Conservation (phyloP, 2,113 vertebrate genomes). For the Arvicanthis niloticus region DNA sequence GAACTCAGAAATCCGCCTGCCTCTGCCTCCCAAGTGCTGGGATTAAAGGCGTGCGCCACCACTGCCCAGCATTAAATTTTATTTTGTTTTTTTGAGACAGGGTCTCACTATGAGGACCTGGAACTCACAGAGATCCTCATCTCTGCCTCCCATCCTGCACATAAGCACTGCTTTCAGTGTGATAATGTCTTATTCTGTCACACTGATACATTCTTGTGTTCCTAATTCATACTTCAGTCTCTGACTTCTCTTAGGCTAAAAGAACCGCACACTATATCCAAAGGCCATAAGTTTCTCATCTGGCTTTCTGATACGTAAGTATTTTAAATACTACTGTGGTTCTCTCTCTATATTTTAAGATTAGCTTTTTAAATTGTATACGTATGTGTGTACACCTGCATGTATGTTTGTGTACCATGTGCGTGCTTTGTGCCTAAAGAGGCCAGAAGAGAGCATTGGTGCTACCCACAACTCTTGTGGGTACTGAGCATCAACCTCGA, state of each 20-base stretch:
- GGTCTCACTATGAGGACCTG: background rate
- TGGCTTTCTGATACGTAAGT: slow-evolving; percentile 97
- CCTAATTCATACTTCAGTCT: slow-evolving; percentile 62
- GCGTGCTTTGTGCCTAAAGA: background rate
- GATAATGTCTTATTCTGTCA: slow-evolving; percentile 14
- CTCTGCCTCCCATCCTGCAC: background rate
- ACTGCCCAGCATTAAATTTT: background rate
- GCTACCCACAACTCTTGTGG: background rate
- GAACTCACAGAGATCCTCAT: background rate
- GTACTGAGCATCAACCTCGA: background rate
- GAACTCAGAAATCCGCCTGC: no score
- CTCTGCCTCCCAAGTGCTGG: no score
- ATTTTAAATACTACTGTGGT: slow-evolving; percentile 28
- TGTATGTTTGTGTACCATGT: background rate
- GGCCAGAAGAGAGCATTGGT: background rate
- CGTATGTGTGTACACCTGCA: no score
- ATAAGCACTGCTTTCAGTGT: slow-evolving; percentile 31
- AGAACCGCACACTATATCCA: slow-evolving; percentile 90
- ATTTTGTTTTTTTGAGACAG: background rate
- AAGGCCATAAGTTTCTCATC: slow-evolving; percentile 90
- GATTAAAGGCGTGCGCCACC: no score
- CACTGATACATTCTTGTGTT: slow-evolving; percentile 15
- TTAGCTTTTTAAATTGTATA: background rate
- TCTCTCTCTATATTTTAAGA: background rate
- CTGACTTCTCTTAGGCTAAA: slow-evolving; percentile 87